Evolutionary conservation across 2,797 vertebrate genomes (phyloP), one percentile per base, ranked within the genome.

Genomic region (Siniperca undulata): DNA sequence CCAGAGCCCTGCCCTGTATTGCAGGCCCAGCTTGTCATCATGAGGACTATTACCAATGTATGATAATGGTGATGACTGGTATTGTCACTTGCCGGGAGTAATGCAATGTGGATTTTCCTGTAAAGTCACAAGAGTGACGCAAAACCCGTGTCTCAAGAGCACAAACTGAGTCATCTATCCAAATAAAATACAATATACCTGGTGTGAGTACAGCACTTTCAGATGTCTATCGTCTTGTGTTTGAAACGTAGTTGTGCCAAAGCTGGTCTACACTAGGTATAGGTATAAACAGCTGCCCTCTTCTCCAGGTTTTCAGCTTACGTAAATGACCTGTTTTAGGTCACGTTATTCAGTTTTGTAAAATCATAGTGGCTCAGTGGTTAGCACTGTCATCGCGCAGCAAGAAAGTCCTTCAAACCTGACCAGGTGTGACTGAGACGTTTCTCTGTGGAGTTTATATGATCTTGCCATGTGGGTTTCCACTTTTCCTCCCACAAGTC

Each of bases 71-170:
- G 92, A 91, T 93, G 91, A 94, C 85, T 90, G 86, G 87, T 91
- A 91, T 86, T 94, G 95, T 95, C 94, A 95, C 94, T 89, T 86
- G 82, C 85, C 70, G 77, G 70, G 56, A 93, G 91, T 92, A 89
- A 91, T 92, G 92, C 93, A 94, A 96, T 96, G 95, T 95, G 95
- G 95, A 96, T 93, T 95, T 96, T 96, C 95, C 95, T 96, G 96
- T 95, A 95, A 90, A 90, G 90, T 95, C 88, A 92, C 94, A 82
- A 72, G 81, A 90, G 93, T 95, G 95, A 95, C 94, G 93, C 90
- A 95, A 95, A 95, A 83, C 85, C 86, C 16, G 61, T 87, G 88
- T 94, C 89, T 94, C 91, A 94, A 94, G 85, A 90, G 92, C 76
- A 79, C 80, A 79, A 90, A 93, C 91, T 94, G 94, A 95, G 89